Conservation (phyloP, 37 sponge, comb jelly and placozoan species). For the Diacarnus erythraeanus region DNA sequence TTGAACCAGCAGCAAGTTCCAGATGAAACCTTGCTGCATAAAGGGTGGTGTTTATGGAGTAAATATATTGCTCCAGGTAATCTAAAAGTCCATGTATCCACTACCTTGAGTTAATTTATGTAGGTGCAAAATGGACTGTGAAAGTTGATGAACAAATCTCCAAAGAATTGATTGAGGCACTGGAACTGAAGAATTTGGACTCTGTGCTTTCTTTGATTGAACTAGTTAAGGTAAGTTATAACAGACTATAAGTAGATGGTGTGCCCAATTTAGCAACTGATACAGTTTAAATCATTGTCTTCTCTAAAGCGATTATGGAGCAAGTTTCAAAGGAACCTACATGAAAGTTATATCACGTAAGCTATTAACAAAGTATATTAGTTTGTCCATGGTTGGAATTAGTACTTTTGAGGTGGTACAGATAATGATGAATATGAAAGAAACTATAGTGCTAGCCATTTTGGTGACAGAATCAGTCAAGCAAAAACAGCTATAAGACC, state of each 20-base stretch:
- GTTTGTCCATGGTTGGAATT: no score
- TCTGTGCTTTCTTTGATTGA: neutral
- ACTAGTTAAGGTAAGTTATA: neutral
- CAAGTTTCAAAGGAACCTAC: neutral
- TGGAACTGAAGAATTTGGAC: neutral
- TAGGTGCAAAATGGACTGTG: no score
- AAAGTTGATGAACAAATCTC: neutral
- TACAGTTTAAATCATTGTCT: neutral
- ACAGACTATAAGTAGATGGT: neutral
- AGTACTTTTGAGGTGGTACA: no score
- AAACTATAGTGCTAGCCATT: no score
- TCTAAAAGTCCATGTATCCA: neutral
- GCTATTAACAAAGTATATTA: neutral
- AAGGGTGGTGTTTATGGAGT: neutral
- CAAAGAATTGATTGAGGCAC: neutral
- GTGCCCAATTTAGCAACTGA: neutral
- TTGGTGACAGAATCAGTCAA: no score
- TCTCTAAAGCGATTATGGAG: slow-evolving; percentile 14
- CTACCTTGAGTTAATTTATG: no score
- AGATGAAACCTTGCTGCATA: neutral
- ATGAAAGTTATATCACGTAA: neutral
- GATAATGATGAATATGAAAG: no score
- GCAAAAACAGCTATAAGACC: no score
- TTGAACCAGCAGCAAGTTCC: neutral
- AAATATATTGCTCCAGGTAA: neutral